Evolutionary conservation across 1,140 invertebrate species (phyloP).

Genomic region (Pogonognathellus flavescens): DNA sequence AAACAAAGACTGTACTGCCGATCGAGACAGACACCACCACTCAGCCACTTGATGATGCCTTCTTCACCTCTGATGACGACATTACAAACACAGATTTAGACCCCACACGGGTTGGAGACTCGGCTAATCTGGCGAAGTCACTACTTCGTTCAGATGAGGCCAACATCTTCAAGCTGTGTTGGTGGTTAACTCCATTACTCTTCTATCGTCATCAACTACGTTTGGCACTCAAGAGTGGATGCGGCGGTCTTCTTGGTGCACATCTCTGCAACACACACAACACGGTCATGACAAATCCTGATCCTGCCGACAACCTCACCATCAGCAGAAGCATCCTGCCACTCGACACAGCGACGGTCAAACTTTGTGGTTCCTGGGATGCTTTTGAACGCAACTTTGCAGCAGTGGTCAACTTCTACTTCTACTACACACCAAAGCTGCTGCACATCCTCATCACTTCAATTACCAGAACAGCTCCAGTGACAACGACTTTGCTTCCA

Average conservation of each 20-base stretch:
- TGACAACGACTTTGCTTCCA: constrained; percentile 54
- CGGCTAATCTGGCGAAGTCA: too few species aligned
- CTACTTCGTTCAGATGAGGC: too few species aligned
- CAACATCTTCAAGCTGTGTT: constrained; percentile 64
- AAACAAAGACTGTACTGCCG: constrained; percentile 23
- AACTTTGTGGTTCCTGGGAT: constrained; percentile 32
- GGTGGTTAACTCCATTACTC: constrained; percentile 52
- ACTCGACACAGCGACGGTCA: background rate
- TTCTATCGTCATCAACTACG: constrained; percentile 64
- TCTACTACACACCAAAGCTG: background rate
- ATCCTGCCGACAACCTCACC: constrained; percentile 56
- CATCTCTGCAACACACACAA: constrained; percentile 63
- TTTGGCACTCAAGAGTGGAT: constrained; percentile 66
- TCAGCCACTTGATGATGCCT: constrained; percentile 68
- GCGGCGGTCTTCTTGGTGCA: constrained; percentile 68
- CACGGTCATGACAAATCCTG: constrained; percentile 61
- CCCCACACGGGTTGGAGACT: background rate
- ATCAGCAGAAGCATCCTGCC: background rate
- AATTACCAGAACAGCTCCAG: constrained; percentile 55
- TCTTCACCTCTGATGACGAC: constrained; percentile 68
- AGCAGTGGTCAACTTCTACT: background rate
- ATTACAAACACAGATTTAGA: background rate
- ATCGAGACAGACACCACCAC: constrained; percentile 60
- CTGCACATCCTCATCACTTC: background rate
- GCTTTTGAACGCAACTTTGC: constrained; percentile 35